Conservation (phyloP, 2,113 vertebrate species). For the Paradoxurus hermaphroditus region DNA sequence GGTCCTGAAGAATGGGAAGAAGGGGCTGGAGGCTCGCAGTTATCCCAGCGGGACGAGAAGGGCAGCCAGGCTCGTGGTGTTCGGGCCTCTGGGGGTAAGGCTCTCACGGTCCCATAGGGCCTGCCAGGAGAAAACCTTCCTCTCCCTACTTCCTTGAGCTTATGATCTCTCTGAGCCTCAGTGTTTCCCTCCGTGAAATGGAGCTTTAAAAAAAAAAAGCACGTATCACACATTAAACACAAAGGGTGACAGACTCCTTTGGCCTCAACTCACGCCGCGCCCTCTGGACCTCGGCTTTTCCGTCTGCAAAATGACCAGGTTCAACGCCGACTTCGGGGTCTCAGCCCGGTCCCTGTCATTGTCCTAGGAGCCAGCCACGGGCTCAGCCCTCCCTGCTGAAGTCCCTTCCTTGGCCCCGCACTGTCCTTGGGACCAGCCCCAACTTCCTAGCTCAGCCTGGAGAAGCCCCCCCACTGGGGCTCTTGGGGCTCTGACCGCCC, state of each 20-base stretch:
- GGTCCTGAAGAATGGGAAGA: not conserved
- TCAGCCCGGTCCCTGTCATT: not conserved
- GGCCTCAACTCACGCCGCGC: not conserved
- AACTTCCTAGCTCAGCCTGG: not conserved
- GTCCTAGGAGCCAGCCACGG: not conserved
- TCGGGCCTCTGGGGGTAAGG: not conserved
- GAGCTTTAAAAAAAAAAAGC: not conserved
- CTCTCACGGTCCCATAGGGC: not conserved
- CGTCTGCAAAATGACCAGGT: not conserved
- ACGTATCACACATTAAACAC: not conserved
- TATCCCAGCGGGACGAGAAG: not conserved
- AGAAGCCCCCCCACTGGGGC: not conserved
- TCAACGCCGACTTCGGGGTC: not conserved
- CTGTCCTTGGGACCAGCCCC: not conserved
- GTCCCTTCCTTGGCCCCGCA: not conserved
- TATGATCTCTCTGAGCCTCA: not conserved
- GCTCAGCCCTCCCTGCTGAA: not conserved
- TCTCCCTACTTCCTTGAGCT: not conserved
- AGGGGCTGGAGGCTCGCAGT: not conserved
- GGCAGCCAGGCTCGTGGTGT: too few species aligned
- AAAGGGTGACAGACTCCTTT: not conserved
- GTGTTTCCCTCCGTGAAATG: not conserved
- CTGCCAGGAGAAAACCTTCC: not conserved
- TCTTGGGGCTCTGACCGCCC: not conserved
- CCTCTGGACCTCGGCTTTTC: not conserved